Conservation (phyloP, 2,888 invertebrate species). For the Hydriomena furcata region DNA sequence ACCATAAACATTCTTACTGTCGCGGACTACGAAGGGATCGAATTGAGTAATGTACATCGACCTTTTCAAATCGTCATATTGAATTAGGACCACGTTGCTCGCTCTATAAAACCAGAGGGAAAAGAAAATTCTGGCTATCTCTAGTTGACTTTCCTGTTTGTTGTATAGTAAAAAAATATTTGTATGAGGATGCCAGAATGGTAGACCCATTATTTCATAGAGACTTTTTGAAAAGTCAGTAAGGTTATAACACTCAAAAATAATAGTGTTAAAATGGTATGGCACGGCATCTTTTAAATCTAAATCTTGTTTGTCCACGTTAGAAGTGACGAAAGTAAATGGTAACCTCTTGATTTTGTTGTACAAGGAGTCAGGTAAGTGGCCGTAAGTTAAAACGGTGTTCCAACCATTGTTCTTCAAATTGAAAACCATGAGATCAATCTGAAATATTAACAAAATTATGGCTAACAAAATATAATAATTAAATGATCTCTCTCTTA, state of each 20-base stretch:
- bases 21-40: constrained; percentile 53
- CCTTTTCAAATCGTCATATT: constrained; percentile 47
- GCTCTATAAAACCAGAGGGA: constrained; percentile 63
- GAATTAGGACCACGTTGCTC: constrained; percentile 55
- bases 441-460: constrained; percentile 46
- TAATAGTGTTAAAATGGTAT: constrained; percentile 53
- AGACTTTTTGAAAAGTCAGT: constrained; percentile 56
- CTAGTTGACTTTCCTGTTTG: constrained; percentile 40
- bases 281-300: constrained; percentile 52
- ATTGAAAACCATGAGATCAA: constrained; percentile 50
- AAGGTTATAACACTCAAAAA: constrained; percentile 52
- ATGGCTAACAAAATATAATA: too few species aligned
- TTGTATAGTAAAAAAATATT: constrained; percentile 56
- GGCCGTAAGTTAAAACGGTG: constrained; percentile 57
- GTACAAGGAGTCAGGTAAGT: constrained; percentile 56
- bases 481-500: too few species aligned
- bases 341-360: constrained; percentile 42
- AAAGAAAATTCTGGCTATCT: constrained; percentile 58
- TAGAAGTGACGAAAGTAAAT: constrained; percentile 48
- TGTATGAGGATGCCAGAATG: constrained; percentile 64
- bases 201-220: constrained; percentile 43
- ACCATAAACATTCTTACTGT: constrained; percentile 48
- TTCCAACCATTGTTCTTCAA: constrained; percentile 60
- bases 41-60: constrained; percentile 43
- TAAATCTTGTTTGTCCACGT: constrained; percentile 46